Evolutionary conservation across 2,888 invertebrate genomes (phyloP), one percentile per base, ranked within the genome.

Genomic region (Lochmaea crataegi): DNA sequence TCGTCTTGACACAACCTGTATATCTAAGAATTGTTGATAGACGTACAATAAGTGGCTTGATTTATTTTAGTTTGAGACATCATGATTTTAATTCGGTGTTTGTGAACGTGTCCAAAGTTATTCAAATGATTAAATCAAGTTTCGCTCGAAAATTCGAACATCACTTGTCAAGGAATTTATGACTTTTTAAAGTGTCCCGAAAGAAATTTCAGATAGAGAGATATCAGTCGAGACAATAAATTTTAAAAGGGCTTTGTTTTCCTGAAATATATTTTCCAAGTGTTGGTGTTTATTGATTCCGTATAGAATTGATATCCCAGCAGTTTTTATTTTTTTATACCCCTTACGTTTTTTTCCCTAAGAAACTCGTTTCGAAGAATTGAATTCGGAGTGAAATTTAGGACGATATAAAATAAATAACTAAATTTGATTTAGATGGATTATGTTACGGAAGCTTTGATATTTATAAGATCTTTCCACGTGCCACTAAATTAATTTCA

Each of bases 251-350:
- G 53, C 45, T 67, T 67, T 67, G 67, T 67, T 67, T 67, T 66
- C 56, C 41, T 18, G 66, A 66, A 57, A 66, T 66, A 41, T 66
- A 66, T 66, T 66, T 66, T 67, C 67, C 67, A 67, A 58, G 45
- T 67, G 58, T 67, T 67, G 57, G 58, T 67, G 58, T 67, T 67
- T 67, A 67, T 67, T 67, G 67, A 67, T 67, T 67, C 45, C 26
- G 11, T 26, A n/a, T n/a, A 26, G 26, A 67, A 67, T 32, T 58
- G 45, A 67, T 67, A 67, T 51, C 67, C 58, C 14, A 60, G 67
- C 67, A 67, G 67, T 67, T 67, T 67, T 67, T 42, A 58, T 58
- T 67, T 58, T 67, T 56, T 67, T 67, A 67, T 45, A 51, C 56
- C 22, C 22, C 56, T 56, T 41, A 41, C 11, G 61, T 41, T 61